Percentiles rank a stretch among this genome's conserved stretches.
phyloP scores from a whole-genome alignment of 2,113 vertebrate genomes.

The Bettongia penicillata region DNA sequence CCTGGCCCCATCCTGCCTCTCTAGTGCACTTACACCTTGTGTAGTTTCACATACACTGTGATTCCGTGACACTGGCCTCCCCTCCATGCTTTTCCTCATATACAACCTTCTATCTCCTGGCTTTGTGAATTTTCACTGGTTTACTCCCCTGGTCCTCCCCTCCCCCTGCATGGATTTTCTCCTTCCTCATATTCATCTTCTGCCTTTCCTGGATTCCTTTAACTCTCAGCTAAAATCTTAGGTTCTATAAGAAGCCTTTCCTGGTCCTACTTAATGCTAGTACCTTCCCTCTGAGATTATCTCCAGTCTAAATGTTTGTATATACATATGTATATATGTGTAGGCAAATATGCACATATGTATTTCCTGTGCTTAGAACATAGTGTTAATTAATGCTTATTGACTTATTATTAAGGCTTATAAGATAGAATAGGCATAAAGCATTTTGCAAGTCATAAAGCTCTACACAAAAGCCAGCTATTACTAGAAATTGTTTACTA shows the following conservation, averaged over 20 bases:
- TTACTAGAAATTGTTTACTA: background rate
- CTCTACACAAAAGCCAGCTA: background rate
- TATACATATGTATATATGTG: background rate
- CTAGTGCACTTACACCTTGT: background rate
- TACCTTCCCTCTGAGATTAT: background rate
- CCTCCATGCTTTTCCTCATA: background rate
- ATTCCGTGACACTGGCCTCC: background rate
- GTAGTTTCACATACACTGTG: background rate
- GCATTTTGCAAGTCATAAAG: background rate
- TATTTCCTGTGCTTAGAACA: background rate
- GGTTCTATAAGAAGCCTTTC: background rate
- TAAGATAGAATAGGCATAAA: background rate
- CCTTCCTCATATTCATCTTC: background rate
- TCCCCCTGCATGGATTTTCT: background rate
- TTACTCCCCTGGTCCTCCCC: background rate
- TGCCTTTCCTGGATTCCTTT: background rate
- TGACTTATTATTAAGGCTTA: background rate
- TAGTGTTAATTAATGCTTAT: background rate
- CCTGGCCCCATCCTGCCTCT: background rate
- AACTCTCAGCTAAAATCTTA: background rate
- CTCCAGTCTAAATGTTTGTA: background rate
- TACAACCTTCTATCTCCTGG: background rate
- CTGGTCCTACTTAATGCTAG: background rate
- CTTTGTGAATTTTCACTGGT: background rate
- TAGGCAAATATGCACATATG: background rate